Evolutionary conservation across 2,797 vertebrate species (phyloP), one percentile per base, ranked within the genome.

Genomic region (Furcifer pardalis): DNA sequence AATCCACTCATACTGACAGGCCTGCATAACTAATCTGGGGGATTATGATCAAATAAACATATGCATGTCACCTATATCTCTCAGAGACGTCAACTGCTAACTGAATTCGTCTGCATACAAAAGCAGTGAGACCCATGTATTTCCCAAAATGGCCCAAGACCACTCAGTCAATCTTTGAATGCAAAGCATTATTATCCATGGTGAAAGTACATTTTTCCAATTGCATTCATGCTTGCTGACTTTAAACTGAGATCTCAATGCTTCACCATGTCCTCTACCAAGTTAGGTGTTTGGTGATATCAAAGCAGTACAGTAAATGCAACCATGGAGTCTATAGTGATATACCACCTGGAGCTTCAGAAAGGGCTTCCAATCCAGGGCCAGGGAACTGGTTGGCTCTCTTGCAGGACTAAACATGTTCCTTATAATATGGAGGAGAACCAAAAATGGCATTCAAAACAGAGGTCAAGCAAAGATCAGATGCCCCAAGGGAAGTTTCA

Each of bases 11-110:
- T 93, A 88, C 13, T 81, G 78, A 83, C 56, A 88, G 72, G 85
- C 71, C 44, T 10, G 1, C 0, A 86, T 10, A 27, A 91, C 21
- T 66, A n/a, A 83, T 30, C 77, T 35, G 83, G 87, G 84, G n/a
- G 52, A 85, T 92, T 89, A 83, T 63, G 83, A 79, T 81, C 60
- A 89, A 88, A 90, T 76, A 79, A 87, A 87, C 86, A 30, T 68
- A 80, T 76, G 76, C 63, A 79, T 37, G 88, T 66, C 91, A 82
- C 75, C 87, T 0, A 0, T 32, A 89, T 91, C 90, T 91, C 91
- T 92, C 30, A 77, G 89, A 27, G 82, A 52, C 7, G n/a, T 63
- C 60, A 68, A 52, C 69, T 74, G 68, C 84, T 84, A 88, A 85
- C 66, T 82, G 40, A 84, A 77, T 82, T 12, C 86, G 56, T 83